Base-by-base conservation (phyloP, 2,113 vertebrate species). In the Dasyurus viverrinus region DNA sequence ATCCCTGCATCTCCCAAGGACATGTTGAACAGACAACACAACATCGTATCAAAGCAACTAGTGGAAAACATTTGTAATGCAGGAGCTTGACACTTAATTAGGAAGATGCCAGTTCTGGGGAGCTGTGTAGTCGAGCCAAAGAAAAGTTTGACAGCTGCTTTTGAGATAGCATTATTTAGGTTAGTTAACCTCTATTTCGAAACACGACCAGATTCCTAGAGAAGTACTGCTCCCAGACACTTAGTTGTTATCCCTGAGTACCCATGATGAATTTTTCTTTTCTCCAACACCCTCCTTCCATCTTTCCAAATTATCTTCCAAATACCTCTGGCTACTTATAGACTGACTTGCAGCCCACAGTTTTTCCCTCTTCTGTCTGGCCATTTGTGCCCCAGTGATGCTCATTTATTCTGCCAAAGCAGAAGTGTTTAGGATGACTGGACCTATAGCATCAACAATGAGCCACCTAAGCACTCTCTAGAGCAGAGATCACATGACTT, bases 61-160 rank as follows among this genome's bases (percentile, higher is more conserved):
- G 42, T 42, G 84, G 97, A 55, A 93, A 96, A 76, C 54, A 2
- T 52, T 68, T 36, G 92, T 30, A 90, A 91, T 10, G 24, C 55
- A 46, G 94, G 27, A 92, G 90, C 47, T 53, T 57, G 95, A 91
- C 92, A 93, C 47, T 0, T 93, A 92, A 93, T 93, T 91, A 93
- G 36, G 36, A 90, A 94, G 95, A 93, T 9, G 53, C 57, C 57
- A 7, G 84, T 52, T 53, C 47, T 24, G 10, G 53, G 93, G 47
- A 27, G 30, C 60, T 25, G 46, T 8, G 54, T 36, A 0, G 42
- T 23, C 24, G 42, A 46, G 91, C 89, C 89, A 57, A 92, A 53
- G 89, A 68, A 48, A 42, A 26, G 26, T 23, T n/a, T 52, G 89
- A 53, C 57, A 42, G 60, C 91, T 89, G 89, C 89, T 53, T 3